Evolutionary conservation across 2,113 vertebrate genomes (phyloP), one percentile per base, ranked within the genome.

Genomic region (Rhinolophus sinicus): DNA sequence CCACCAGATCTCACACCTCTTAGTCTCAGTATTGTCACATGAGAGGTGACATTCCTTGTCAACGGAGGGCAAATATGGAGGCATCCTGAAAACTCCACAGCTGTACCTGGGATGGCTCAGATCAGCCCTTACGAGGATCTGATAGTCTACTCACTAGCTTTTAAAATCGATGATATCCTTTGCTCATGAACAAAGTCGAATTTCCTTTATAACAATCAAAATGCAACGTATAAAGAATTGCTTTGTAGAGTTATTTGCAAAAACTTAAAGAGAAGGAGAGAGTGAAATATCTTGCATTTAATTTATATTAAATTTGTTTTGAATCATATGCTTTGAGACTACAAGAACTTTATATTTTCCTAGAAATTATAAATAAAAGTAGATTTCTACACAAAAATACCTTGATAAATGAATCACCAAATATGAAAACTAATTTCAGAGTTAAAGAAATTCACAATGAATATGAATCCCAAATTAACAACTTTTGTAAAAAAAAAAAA

Each of bases 311-410:
- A 73, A 60, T 58, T 0, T 14, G 16, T 47, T 73, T 86, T 72
- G 35, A 80, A 21, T 60, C 47, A 6, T n/a, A 52, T n/a, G 26
- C 35, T 65, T 80, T 70, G 30, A 28, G 18, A 54, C 69, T 35
- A 35, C 2, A 35, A 90, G 52, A 83, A 75, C 24, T 28, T 80
- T 19, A 4, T 28, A n/a, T 83, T 58, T 70, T 38, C 50, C 81
- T 62, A 94, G 60, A 95, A 92, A 76, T 44, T 30, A 21, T 21
- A 80, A 84, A 40, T 64, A 22, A 86, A 92, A 84, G 56, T 89
- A 81, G n/a, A 65, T 91, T 47, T 64, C 11, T 33, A 44, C 16
- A 21, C 40, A 69, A 62, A 44, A 60, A 19, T 83, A 24, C 33
- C 33, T 90, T 47, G 30, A 13, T 35, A n/a, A 85, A 35, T 75